Evolutionary conservation across 2,797 vertebrate genomes (phyloP), one percentile per base, ranked within the genome.

Genomic region (Alauda arvensis): DNA sequence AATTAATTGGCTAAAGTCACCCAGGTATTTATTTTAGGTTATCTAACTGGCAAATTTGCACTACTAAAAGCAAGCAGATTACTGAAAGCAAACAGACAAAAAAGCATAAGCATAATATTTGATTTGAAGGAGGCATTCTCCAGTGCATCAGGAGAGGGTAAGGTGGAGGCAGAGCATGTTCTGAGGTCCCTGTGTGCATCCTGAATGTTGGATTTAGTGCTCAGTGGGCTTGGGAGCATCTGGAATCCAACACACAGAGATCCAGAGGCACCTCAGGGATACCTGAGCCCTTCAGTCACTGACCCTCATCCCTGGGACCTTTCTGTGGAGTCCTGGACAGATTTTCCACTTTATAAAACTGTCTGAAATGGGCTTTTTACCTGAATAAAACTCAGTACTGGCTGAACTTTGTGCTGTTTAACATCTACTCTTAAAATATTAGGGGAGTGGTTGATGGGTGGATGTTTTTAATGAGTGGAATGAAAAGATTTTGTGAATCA

Each of bases 121-220:
- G 2, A 25, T 7, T 34, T 37, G 10, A n/a, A n/a, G n/a, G n/a
- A 76, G 52, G 40, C 43, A 18, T 37, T 67, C 29, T 57, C 3
- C 29, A 21, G 34, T 26, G 42, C 5, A 6, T 51, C 57, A 67
- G 42, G 39, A 74, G 63, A 39, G 14, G 11, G 10, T 48, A 6
- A 55, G 29, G 29, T 68, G 42, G 46, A 31, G 2, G 29, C 6
- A 3, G 4, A 60, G 3, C 1, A 1, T 0, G 0, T 46, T 40
- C 59, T 87, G 55, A 83, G 72, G 28, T 75, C 43, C 23, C 52
- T 61, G 29, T 49, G 42, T 66, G 24, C 34, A 59, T 46, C 40
- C 59, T 85, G 48, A 49, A 26, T 26, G 2, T 53, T 74, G 12
- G 12, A n/a, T 83, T 46, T 78, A 29, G 43, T 61, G 18, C 59